Base-by-base conservation (phyloP, 2,888 invertebrate genomes). In the Drosophila diplacantha region DNA sequence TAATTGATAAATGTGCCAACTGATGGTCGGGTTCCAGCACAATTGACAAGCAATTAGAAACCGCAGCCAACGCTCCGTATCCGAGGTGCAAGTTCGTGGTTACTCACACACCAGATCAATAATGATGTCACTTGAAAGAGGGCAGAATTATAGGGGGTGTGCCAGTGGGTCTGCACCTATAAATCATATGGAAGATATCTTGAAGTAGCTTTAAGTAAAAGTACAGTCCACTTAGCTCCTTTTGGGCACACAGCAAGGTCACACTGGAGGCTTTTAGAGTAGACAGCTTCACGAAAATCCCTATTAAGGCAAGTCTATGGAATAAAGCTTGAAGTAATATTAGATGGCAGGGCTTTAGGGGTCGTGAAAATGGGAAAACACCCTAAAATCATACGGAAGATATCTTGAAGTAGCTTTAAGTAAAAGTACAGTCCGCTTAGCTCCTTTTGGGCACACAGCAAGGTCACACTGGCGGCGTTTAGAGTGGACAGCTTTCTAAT, bases 1-100 rank as follows among this genome's bases (percentile, higher is more conserved):
- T 75, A 74, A 76, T 63, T 68, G 73, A 68, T 74, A 74, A 72
- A 62, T 72, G 67, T 58, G 59, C 67, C 63, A 69, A 65, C 54
- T 66, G 63, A 53, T 70, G 58, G 63, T 35, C 16, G 39, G 51
- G 52, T 58, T 54, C 52, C 56, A 18, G 54, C 50, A 51, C 46
- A 69, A 62, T 71, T 77, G 75, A 73, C 74, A 77, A 77, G 73
- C 66, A 74, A 75, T 75, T 75, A 71, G 71, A 77, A 74, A 57
- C 73, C 75, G 63, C 72, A 74, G 39, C 9, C 16, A 29, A 9
- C 14, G 32, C 47, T n/a, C 8, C 14, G 43, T 29, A 41, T 11
- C 16, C 22, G 51, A 56, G 39, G 51, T 18, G 35, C 34, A 43
- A 53, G 57, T 37, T 58, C 43, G 24, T 50, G 46, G 32, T 44